Evolutionary conservation across 1,140 invertebrate species (phyloP), one percentile per base, ranked within the genome.

Genomic region (Drosophila orosa): DNA sequence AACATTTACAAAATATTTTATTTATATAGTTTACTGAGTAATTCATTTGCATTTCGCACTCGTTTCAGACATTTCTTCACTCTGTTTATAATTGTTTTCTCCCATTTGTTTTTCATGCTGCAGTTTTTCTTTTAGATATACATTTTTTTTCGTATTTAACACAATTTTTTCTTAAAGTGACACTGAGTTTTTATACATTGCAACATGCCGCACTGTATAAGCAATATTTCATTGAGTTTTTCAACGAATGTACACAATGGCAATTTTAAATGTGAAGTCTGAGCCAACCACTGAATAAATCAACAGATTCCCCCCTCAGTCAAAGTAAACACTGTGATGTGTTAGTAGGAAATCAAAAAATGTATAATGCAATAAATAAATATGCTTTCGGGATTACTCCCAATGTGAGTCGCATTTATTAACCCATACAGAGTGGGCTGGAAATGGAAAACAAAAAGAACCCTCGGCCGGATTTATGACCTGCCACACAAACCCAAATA

Each of bases 21-120:
- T 60, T 17, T 40, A 17, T 24, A n/a, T 10, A 4, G 13, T 10
- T 27, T 22, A 27, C 10, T 29, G 24, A 9, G 17, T 22, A 29
- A 58, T 58, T 29, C 15, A 59, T 59, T 40, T 62, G 35, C 35
- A 62, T 62, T 60, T 59, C 54, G 25, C 60, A 62, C 54, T 58
- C 13, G 35, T 31, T 59, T 61, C 52, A 12, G 27, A 5, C 13
- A 9, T 24, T 37, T 35, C 50, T 24, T 55, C 24, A n/a, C 10
- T 17, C 25, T 1, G 10, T 24, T 60, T 29, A 10, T 24, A 62
- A 12, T 22, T 62, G 19, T 29, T 58, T 17, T 22, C 19, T 10
- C 5, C 1, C 10, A 56, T 56, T 56, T n/a, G 27, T 37, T 55
- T 37, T 56, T 5, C n/a, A 55, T 37, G 12, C 2, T 1, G 1